Evolutionary conservation across 2,797 vertebrate genomes (phyloP).

Genomic region (Lacerta agilis): DNA sequence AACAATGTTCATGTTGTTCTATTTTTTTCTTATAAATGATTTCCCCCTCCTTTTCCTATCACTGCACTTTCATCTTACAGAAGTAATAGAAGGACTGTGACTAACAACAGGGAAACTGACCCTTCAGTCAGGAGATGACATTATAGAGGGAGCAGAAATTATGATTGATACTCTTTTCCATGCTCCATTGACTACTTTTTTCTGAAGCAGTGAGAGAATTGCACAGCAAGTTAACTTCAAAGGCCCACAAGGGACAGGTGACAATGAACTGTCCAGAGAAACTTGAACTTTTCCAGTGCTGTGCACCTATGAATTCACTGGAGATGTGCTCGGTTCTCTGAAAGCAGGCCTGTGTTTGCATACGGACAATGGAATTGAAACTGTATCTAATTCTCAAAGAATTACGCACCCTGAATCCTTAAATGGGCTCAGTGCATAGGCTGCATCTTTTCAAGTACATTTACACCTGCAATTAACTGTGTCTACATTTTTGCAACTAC

Average conservation of each 20-base stretch:
- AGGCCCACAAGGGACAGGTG: background rate
- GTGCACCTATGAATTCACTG: background rate
- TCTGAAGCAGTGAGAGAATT: background rate
- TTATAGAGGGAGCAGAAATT: rapidly evolving
- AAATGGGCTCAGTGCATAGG: background rate
- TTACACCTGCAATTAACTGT: constrained; percentile 11
- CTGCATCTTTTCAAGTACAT: background rate
- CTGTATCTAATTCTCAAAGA: background rate
- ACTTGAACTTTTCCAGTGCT: constrained; percentile 14
- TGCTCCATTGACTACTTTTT: background rate
- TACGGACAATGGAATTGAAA: background rate
- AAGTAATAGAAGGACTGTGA: background rate
- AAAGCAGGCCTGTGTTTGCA: background rate
- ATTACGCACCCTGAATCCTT: background rate
- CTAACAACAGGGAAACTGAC: rapidly evolving
- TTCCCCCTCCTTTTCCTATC: rapidly evolving
- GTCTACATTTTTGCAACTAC: background rate
- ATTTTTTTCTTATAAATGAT: rapidly evolving
- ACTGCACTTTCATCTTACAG: background rate
- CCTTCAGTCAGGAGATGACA: background rate
- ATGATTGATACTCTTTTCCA: background rate
- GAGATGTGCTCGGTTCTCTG: background rate
- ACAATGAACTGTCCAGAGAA: background rate
- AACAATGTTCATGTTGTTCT: rapidly evolving
- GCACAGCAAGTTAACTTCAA: constrained; percentile 2